Percentiles rank a stretch among this genome's conserved stretches.
Evolutionary conservation across 2,113 vertebrate species (phyloP).

Genomic region (Maylandia zebra): DNA sequence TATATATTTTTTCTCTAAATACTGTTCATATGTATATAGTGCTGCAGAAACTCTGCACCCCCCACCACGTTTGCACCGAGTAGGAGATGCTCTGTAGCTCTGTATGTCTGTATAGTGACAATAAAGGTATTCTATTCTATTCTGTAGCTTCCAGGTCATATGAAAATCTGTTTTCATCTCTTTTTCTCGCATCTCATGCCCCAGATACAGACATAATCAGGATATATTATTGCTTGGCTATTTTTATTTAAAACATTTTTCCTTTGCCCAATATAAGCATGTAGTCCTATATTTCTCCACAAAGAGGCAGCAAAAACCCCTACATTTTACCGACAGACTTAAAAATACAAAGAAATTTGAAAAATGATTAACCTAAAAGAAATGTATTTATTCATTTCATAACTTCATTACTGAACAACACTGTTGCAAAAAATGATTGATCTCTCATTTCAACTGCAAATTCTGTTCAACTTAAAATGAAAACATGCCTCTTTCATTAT

Average conservation of each 20-base stretch:
- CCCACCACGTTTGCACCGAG: background rate
- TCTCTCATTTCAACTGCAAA: background rate
- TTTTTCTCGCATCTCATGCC: background rate
- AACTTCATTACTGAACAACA: background rate
- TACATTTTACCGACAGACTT: background rate
- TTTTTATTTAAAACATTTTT: background rate
- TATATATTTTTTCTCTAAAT: background rate
- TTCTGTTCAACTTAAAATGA: background rate
- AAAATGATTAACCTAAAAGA: background rate
- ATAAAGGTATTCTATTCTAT: background rate
- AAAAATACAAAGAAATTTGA: background rate
- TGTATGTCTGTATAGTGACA: background rate
- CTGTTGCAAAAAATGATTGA: background rate
- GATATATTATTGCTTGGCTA: background rate
- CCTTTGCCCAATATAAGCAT: background rate
- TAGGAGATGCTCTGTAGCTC: background rate
- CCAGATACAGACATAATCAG: background rate
- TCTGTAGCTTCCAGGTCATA: background rate
- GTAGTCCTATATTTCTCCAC: slow-evolving; percentile 11
- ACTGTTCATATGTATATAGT: background rate
- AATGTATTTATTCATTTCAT: background rate
- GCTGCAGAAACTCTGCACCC: background rate
- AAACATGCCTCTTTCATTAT: background rate
- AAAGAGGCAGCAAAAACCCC: background rate
- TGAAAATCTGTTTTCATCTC: background rate